Conservation (phyloP, 2,113 vertebrate species). For the Petrocephalus zakoni region DNA sequence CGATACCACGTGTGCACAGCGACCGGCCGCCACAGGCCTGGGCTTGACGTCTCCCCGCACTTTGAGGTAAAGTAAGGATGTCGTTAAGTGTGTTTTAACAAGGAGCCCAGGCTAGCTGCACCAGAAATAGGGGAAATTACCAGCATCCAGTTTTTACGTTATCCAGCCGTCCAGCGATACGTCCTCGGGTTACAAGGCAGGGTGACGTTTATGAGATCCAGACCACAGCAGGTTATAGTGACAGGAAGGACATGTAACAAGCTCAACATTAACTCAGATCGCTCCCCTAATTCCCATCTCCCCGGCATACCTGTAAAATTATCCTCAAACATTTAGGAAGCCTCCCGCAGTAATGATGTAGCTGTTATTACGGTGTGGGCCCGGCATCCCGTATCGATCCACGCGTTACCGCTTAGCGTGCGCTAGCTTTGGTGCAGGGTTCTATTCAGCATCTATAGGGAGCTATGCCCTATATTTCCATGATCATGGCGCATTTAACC, state of each 20-base stretch:
- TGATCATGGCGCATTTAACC: neutral
- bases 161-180: neutral
- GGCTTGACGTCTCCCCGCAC: neutral
- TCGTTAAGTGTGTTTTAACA: neutral
- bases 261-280: neutral
- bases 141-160: neutral
- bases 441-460: neutral
- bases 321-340: neutral
- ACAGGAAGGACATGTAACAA: conserved; percentile 5
- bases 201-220: neutral
- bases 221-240: neutral
- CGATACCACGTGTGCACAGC: neutral
- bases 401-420: neutral
- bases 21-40: neutral
- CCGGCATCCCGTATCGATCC: neutral
- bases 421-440: neutral
- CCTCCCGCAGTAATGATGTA: neutral
- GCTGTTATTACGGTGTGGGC: neutral
- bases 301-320: neutral
- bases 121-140: neutral
- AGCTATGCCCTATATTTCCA: conserved; percentile 1
- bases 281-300: neutral
- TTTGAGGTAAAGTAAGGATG: neutral
- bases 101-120: neutral
- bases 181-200: neutral